phyloP scores from a whole-genome alignment of 2,888 invertebrate genomes.

The Cotesia congregata region DNA sequence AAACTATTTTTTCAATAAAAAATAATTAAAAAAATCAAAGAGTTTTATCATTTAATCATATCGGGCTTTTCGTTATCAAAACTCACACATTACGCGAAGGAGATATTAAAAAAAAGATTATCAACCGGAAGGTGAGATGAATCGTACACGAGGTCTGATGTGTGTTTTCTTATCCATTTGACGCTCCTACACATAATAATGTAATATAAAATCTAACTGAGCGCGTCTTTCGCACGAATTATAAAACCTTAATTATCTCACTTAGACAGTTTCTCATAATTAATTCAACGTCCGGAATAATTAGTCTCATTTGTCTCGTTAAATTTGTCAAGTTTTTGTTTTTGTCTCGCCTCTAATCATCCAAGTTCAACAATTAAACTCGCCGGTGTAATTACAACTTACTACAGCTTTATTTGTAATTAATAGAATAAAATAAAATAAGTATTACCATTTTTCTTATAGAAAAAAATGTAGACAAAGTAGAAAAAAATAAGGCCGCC shows the following conservation, averaged over 20 bases:
- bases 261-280: constrained; percentile 18
- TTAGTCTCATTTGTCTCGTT: constrained; percentile 21
- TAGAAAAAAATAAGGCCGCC: constrained; percentile 63
- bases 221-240: constrained; percentile 32
- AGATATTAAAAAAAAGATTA: constrained; percentile 2
- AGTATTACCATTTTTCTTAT: constrained; percentile 61
- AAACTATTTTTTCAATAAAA: not conserved
- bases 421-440: constrained; percentile 17
- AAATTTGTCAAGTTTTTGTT: constrained; percentile 16
- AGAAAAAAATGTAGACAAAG: constrained; percentile 61
- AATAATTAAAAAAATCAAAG: not conserved
- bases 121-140: constrained; percentile 12
- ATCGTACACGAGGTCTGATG: not conserved
- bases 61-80: not conserved
- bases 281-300: constrained; percentile 38
- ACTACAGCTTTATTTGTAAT: not conserved
- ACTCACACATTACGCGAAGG: not conserved
- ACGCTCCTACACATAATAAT: not conserved
- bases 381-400: too few relatives aligned
- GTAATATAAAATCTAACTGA: not conserved
- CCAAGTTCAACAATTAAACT: too few relatives aligned
- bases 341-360: not conserved
- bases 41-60: not conserved
- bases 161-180: not conserved
- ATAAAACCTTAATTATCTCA: constrained; percentile 27